phyloP scores from a whole-genome alignment of 2,797 vertebrate genomes.

The Cuculus canorus region DNA sequence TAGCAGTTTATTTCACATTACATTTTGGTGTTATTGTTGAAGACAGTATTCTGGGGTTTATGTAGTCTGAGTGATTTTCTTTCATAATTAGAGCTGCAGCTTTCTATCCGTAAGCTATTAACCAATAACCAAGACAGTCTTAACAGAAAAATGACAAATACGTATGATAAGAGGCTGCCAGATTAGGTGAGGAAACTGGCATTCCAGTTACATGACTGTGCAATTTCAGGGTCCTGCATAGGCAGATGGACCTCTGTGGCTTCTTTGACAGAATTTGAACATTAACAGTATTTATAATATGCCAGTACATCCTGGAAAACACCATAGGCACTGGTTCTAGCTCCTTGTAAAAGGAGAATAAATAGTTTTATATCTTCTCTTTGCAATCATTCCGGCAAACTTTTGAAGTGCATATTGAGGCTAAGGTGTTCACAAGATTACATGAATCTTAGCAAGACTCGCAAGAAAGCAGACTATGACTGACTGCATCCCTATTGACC shows the following conservation, averaged over 20 bases:
- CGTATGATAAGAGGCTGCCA: not conserved
- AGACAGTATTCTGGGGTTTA: not conserved
- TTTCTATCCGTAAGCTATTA: not conserved
- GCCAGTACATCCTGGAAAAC: not conserved
- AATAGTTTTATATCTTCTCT: not conserved
- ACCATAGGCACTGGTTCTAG: not conserved
- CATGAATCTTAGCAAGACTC: not conserved
- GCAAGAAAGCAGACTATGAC: not conserved
- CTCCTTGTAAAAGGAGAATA: not conserved
- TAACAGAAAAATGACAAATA: not conserved
- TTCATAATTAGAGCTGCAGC: not conserved
- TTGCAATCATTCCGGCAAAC: not conserved
- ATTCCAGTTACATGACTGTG: not conserved
- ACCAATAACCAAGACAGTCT: not conserved
- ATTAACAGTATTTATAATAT: not conserved
- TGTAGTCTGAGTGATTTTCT: not conserved
- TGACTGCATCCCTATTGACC: not conserved
- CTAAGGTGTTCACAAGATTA: not conserved
- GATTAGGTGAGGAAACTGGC: not conserved
- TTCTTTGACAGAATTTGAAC: not conserved
- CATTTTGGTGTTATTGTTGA: not conserved
- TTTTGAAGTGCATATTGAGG: not conserved
- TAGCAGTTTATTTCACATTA: not conserved
- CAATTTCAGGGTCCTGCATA: not conserved
- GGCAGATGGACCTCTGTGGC: not conserved